These are phyloP conservation scores for Sardina pilchardus DNA, from an alignment of 2,113 vertebrate genomes.

Conservation along the genomic window DNA sequence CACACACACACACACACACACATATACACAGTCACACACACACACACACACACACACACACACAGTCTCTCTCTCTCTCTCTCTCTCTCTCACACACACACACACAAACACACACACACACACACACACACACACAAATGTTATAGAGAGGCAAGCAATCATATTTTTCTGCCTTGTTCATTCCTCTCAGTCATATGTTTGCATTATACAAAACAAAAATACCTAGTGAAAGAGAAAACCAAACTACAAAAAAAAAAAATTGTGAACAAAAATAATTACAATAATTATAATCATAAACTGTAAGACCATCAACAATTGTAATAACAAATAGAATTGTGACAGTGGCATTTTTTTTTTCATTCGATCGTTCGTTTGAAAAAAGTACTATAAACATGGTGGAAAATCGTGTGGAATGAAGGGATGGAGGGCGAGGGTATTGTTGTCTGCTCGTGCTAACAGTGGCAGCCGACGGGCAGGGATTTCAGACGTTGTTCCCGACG, in stretches of 20 bases:
- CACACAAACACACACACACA: neutral
- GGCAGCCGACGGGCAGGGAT: slow-evolving; percentile 34
- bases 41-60: neutral
- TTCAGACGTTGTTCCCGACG: slow-evolving; percentile 4
- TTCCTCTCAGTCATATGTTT: slow-evolving; percentile 36
- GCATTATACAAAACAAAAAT: slow-evolving; percentile 38
- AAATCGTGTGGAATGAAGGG: slow-evolving; percentile 33
- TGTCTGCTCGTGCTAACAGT: slow-evolving; percentile 36
- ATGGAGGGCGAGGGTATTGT: neutral
- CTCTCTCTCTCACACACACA: neutral
- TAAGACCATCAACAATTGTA: slow-evolving; percentile 52
- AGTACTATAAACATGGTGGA: slow-evolving; percentile 55
- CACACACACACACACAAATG: slow-evolving; percentile 3
- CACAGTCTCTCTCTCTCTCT: neutral
- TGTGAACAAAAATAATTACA: slow-evolving; percentile 50
- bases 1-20: neutral
- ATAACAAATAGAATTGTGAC: slow-evolving; percentile 53
- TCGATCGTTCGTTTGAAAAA: slow-evolving; percentile 16
- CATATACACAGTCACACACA: too few species aligned
- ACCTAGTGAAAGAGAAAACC: slow-evolving; percentile 37
- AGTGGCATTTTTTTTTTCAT: slow-evolving; percentile 47
- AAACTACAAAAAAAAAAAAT: slow-evolving; percentile 42
- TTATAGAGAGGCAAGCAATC: slow-evolving; percentile 4
- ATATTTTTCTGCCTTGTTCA: slow-evolving; percentile 16
- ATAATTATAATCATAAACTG: slow-evolving; percentile 54